phyloP scores from a whole-genome alignment of 2,113 vertebrate species.

The Peromyscus polionotus region DNA sequence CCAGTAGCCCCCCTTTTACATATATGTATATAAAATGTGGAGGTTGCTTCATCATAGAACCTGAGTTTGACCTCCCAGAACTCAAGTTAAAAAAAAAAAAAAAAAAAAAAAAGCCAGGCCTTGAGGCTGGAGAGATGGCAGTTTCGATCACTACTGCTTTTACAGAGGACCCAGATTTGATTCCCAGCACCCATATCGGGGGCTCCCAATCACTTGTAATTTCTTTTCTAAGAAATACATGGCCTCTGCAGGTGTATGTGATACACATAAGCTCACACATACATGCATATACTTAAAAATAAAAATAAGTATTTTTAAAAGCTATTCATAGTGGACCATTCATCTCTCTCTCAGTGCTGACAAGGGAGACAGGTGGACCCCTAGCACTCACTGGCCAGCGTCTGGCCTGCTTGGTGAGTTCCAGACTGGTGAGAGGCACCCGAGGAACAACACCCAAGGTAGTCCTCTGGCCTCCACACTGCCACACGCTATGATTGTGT shows the following conservation, averaged over 20 bases:
- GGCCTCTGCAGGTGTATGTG: not conserved
- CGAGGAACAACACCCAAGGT: not conserved
- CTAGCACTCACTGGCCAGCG: not conserved
- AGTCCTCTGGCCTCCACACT: not conserved
- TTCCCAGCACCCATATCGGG: not conserved
- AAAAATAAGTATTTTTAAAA: not conserved
- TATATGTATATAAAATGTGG: not conserved
- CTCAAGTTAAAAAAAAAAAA: not conserved
- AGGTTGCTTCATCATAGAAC: not conserved
- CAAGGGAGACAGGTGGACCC: not conserved
- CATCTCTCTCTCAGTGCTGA: too few relatives aligned
- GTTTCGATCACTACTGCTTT: not conserved
- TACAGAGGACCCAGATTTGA: not conserved
- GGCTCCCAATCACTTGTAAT: not conserved
- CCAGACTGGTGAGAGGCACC: not conserved
- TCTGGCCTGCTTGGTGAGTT: not conserved
- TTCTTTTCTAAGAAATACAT: not conserved
- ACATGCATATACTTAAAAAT: not conserved
- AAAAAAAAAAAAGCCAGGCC: not conserved
- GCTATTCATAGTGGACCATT: too few relatives aligned
- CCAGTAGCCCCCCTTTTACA: not conserved
- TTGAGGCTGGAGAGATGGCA: not conserved
- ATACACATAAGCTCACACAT: not conserved
- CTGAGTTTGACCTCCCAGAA: not conserved
- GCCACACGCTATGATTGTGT: not conserved